Percentiles rank a stretch among this genome's conserved stretches.
Conservation (phyloP, 2,888 invertebrate genomes). For the Drosophila hamatofila region DNA sequence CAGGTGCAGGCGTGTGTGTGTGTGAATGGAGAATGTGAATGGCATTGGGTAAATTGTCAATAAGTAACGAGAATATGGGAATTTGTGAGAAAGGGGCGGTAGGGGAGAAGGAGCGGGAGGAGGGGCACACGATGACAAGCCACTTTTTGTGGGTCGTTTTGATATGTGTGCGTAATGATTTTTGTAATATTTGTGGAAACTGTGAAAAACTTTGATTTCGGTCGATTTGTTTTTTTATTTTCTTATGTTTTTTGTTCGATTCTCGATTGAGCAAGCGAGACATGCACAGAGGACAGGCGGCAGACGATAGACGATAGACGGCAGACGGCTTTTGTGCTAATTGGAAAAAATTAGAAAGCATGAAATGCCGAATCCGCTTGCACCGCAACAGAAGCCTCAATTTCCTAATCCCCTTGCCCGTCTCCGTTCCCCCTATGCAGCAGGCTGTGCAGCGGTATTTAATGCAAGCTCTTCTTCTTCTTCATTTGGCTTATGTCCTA, state of each 20-base stretch:
- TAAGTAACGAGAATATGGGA: slow-evolving; percentile 47
- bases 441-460: slow-evolving; percentile 34
- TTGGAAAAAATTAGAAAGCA: slow-evolving; percentile 80
- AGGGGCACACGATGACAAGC: slow-evolving; percentile 39
- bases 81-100: not conserved
- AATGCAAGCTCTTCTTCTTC: slow-evolving; percentile 15
- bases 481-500: slow-evolving; percentile 23
- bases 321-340: slow-evolving; percentile 71
- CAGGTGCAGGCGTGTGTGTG: slow-evolving; percentile 37
- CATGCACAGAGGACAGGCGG: not conserved
- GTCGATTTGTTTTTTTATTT: not conserved
- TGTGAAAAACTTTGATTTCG: slow-evolving; percentile 51
- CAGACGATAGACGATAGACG: slow-evolving; percentile 2
- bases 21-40: slow-evolving; percentile 61
- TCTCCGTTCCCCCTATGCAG: not conserved
- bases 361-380: slow-evolving; percentile 71
- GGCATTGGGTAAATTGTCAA: slow-evolving; percentile 60
- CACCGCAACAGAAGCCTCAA: not conserved
- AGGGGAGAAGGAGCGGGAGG: not conserved
- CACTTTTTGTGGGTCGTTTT: slow-evolving; percentile 45
- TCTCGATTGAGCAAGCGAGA: slow-evolving; percentile 35
- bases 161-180: slow-evolving; percentile 34
- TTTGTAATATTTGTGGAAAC: slow-evolving; percentile 23
- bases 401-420: slow-evolving; percentile 21
- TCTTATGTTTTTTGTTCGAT: slow-evolving; percentile 61